A percentile compares a stretch with the other conserved stretches of the same genome.
Conservation (phyloP, 2,888 invertebrate genomes). For the Cheiracanthium punctorium region DNA sequence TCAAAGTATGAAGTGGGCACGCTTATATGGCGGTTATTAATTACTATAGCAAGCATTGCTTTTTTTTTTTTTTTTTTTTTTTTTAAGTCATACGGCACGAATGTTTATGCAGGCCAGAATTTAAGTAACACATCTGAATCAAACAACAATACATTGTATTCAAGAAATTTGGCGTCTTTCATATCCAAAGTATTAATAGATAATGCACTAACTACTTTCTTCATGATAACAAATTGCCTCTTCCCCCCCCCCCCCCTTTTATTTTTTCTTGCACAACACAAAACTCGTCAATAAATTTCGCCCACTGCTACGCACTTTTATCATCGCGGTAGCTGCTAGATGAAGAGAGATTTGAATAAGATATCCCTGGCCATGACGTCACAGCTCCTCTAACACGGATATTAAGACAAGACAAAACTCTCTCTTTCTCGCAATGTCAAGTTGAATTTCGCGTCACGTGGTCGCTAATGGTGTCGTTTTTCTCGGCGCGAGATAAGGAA, state of each 20-base stretch:
- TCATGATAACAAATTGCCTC: no score
- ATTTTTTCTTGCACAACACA: neutral
- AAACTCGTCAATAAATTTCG: neutral
- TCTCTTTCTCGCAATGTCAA: slow-evolving; percentile 22
- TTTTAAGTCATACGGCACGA: no score
- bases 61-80: no score
- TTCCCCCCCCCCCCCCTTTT: neutral
- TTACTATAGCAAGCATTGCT: no score
- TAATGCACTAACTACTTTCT: no score
- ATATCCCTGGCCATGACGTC: neutral
- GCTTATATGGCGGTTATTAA: no score
- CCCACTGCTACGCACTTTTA: neutral
- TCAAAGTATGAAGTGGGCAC: no score
- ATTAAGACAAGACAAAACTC: slow-evolving; percentile 15
- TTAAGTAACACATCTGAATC: no score
- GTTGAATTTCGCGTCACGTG: slow-evolving; percentile 43
- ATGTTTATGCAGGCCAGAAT: no score
- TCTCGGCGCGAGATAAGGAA: slow-evolving; percentile 40
- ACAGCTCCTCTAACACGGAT: neutral
- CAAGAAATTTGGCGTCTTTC: no score
- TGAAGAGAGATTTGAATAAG: slow-evolving; percentile 17
- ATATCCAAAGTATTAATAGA: no score
- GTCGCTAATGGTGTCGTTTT: slow-evolving; percentile 47
- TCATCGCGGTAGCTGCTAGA: neutral
- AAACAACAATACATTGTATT: no score